A percentile compares a stretch with the other conserved stretches of the same genome.
phyloP scores from a whole-genome alignment of 2,888 invertebrate genomes.

The Stenodera caucasica region DNA sequence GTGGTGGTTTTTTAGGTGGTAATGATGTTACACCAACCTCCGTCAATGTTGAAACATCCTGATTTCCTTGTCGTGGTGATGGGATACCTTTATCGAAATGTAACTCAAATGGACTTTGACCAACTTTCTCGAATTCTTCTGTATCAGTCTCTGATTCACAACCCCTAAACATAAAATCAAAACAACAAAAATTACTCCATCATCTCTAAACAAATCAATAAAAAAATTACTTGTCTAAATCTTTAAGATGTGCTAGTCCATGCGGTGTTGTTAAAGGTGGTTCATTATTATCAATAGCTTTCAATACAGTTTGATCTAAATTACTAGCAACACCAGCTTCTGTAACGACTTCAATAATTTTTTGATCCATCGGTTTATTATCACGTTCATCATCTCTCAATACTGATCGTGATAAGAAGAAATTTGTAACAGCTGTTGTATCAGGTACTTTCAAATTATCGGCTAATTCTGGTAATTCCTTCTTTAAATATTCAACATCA shows the following conservation, averaged over 20 bases:
- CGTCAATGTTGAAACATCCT: slow-evolving; percentile 61
- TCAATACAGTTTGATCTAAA: slow-evolving; percentile 52
- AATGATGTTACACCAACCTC: slow-evolving; percentile 60
- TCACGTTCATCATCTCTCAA: slow-evolving; percentile 29
- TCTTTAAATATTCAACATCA: slow-evolving; percentile 67
- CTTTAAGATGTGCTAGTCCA: slow-evolving; percentile 51
- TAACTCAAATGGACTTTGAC: slow-evolving; percentile 62
- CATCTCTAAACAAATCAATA: background rate
- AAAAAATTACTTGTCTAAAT: slow-evolving; percentile 51
- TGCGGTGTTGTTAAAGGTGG: slow-evolving; percentile 44
- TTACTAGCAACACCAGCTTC: slow-evolving; percentile 52
- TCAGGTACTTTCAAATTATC: slow-evolving; percentile 69
- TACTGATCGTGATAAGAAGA: slow-evolving; percentile 58
- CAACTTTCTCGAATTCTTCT: slow-evolving; percentile 80
- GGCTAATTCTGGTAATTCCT: slow-evolving; percentile 66
- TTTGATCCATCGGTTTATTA: slow-evolving; percentile 47
- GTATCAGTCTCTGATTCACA: slow-evolving; percentile 82
- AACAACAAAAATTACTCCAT: background rate
- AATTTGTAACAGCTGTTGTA: slow-evolving; percentile 70
- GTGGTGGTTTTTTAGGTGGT: slow-evolving; percentile 57
- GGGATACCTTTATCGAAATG: slow-evolving; percentile 55
- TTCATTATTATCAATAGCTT: slow-evolving; percentile 49
- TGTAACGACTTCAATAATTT: slow-evolving; percentile 49
- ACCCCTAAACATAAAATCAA: slow-evolving; percentile 58
- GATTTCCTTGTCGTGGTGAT: slow-evolving; percentile 56